Evolutionary conservation across 2,113 vertebrate species (phyloP), one percentile per base, ranked within the genome.

Genomic region (Periophthalmodon schlosseri): DNA sequence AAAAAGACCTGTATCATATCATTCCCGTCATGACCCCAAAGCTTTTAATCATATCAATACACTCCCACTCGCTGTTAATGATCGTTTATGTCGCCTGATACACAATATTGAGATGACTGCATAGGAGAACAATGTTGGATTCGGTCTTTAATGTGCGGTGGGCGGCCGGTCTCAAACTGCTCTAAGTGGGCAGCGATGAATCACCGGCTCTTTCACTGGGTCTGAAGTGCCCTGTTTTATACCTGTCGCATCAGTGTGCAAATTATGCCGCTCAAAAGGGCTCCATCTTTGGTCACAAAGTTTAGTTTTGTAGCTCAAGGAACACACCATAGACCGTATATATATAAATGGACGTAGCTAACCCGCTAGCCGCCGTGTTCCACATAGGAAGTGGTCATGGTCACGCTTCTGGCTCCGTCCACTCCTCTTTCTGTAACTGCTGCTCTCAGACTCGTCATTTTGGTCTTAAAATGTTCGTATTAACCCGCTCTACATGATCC

Each of bases 161-260:
- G 87, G 81, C 68, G 84, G 74, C 63, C 39, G 49, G 68, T 70
- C 24, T 78, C 39, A 54, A 67, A 60, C 7, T 46, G 70, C 75
- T 21, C 75, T 77, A 79, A 84, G 88, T 91, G 86, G 83, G 88
- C 80, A 84, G 84, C 13, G 10, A 64, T 91, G 90, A 90, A 79
- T 91, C 90, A 91, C 87, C 88, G 79, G 74, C 82, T 82, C 85
- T 78, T 79, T 84, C 80, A 56, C 1, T 84, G 80, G 74, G 73
- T 84, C 76, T 70, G 54, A 85, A 83, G 82, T 78, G 86, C 74
- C 70, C 68, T 63, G 66, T 68, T 77, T 83, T 66, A 39, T 1
- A 34, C 44, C 54, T 63, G 72, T 78, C 71, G 11, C 44, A 54
- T 71, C 44, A 76, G 72, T 56, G 72, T 70, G 36, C 49, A 58